Conservation (phyloP, 2,888 invertebrate species). For the Neuroscelio doddi region DNA sequence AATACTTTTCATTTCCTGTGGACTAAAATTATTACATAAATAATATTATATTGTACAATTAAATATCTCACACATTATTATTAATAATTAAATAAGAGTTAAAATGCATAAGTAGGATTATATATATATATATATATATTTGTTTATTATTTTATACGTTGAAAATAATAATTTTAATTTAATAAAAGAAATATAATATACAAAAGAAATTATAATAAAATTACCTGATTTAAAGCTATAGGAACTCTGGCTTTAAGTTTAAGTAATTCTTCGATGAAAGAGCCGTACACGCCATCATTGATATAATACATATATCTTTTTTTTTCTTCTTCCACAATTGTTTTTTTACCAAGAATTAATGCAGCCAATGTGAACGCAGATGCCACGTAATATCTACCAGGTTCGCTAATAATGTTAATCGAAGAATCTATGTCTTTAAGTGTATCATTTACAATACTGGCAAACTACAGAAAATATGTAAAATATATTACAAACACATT, state of each 20-base stretch:
- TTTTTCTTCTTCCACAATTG: conserved; percentile 57
- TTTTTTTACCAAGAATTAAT: conserved; percentile 74
- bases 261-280: conserved; percentile 75
- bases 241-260: conserved; percentile 52
- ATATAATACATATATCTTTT: conserved; percentile 75
- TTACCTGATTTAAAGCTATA: conserved; percentile 31
- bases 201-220: not conserved
- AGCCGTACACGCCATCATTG: conserved; percentile 76
- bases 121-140: no score
- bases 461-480: conserved; percentile 58
- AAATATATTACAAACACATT: no score
- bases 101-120: no score
- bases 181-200: not conserved
- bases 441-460: conserved; percentile 73
- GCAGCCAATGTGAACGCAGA: conserved; percentile 76
- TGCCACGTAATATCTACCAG: conserved; percentile 78
- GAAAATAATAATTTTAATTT: not conserved
- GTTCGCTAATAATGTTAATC: conserved; percentile 75
- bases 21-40: no score
- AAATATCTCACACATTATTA: no score
- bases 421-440: conserved; percentile 70
- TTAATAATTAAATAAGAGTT: no score
- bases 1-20: conserved; percentile 49
- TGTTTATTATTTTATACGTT: no score
- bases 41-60: no score